Base-by-base conservation (phyloP, 2,888 invertebrate species). In the Apeira syringaria region DNA sequence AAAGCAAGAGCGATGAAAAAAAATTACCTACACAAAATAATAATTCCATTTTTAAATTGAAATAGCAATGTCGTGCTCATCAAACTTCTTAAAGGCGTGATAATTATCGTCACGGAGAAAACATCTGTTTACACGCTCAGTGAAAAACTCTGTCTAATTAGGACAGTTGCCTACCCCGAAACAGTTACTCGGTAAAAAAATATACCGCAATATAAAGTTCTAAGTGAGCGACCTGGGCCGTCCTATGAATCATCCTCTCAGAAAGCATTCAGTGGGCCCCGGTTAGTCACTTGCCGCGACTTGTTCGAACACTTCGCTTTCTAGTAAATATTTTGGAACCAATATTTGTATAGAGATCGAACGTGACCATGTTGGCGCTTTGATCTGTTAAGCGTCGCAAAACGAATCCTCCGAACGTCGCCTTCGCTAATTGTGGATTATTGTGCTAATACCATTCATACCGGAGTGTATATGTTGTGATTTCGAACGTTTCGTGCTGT, bases 201-300 rank as follows among this genome's bases (percentile, higher is more conserved):
- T 20, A 78, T 80, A 85, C 84, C 84, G 83, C 80, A 83, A 83
- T 70, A 70, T 73, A 72, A 82, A 75, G 72, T 69, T 74, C 68
- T 7, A 75, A 83, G 70, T 70, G 70, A 74, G 68, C 73, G 75
- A 78, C 80, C 75, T 71, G 77, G 56, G 60, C 56, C 61, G 59
- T 59, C 60, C 77, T 73, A 79, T 87, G 87, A 88, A 59, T 87
- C 87, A 88, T 73, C 68, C 64, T 50, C 9, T 24, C 24, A 1
- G 20, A 20, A 57, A 58, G 57, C 56, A 59, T 55, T 61, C 47
- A 34, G 42, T 22, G 24, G 34, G 35, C 45, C 40, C 53, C 46
- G 47, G 61, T 83, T 80, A 81, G 78, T 81, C 77, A 80, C 68
- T 57, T 57, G 53, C 60, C 54, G 61, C 57, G 61, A 58, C 54